These are phyloP conservation scores for Crepidodera aurea DNA, from an alignment of 2,888 invertebrate species.

Conservation along the genomic window DNA sequence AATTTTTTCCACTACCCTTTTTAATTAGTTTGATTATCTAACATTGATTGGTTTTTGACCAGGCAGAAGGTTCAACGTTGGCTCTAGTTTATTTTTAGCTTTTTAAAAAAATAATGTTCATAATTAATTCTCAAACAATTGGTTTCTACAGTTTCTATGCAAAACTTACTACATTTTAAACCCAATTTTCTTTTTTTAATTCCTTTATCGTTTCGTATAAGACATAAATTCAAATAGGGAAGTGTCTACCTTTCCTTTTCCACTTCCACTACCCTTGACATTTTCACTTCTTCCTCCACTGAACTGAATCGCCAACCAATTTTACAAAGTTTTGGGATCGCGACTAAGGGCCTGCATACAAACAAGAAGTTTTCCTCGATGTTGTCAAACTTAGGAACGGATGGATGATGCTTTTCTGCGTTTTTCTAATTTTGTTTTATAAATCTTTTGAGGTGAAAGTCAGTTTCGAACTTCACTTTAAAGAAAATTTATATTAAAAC, in stretches of 20 bases:
- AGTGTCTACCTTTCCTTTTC: constrained; percentile 40
- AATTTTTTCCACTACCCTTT: too few relatives aligned
- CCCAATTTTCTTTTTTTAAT: not conserved
- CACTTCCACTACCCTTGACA: constrained; percentile 43
- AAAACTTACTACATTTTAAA: too few relatives aligned
- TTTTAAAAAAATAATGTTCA: too few relatives aligned
- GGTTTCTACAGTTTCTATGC: too few relatives aligned
- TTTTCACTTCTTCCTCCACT: constrained; percentile 63
- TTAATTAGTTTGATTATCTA: too few relatives aligned
- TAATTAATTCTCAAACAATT: too few relatives aligned
- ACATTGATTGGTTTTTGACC: too few relatives aligned
- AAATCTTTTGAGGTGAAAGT: constrained; percentile 4
- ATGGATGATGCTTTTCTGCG: not conserved
- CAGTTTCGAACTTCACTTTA: not conserved
- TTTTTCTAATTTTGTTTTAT: not conserved
- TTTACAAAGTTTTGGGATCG: constrained; percentile 65
- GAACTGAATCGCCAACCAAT: constrained; percentile 66
- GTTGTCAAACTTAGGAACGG: constrained; percentile 30
- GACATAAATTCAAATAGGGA: constrained; percentile 31
- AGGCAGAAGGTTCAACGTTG: too few relatives aligned
- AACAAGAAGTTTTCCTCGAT: constrained; percentile 59
- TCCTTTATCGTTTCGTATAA: not conserved
- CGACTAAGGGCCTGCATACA: constrained; percentile 61
- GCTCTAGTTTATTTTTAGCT: too few relatives aligned
- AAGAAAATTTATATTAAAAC: too few relatives aligned